These are phyloP conservation scores for Acrocephalus arundinaceus DNA, from an alignment of 2,113 vertebrate species.

Conservation along the genomic window DNA sequence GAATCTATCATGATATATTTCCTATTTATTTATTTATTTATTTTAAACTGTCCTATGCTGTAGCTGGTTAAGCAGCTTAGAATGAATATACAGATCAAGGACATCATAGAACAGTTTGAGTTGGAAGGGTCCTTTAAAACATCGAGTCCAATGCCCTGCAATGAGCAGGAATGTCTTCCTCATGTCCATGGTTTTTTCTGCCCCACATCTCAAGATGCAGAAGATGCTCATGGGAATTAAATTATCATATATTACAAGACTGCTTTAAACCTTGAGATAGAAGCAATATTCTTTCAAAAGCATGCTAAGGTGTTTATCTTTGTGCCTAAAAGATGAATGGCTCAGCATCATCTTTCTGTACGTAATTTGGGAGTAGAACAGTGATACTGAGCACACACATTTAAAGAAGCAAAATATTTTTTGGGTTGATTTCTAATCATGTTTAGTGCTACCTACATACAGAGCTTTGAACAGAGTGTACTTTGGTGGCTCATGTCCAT, in stretches of 20 bases:
- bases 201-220: neutral
- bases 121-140: neutral
- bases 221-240: neutral
- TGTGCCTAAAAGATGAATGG: neutral
- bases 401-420: conserved; percentile 17
- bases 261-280: neutral
- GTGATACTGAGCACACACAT: neutral
- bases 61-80: neutral
- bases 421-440: neutral
- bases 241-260: neutral
- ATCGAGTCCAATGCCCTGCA: fast-evolving
- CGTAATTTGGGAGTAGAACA: neutral
- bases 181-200: neutral
- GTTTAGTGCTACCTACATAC: neutral
- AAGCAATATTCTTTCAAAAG: neutral
- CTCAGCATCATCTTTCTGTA: neutral
- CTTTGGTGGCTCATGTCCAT: conserved; percentile 1
- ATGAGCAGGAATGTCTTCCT: neutral
- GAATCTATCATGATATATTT: neutral
- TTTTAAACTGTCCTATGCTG: neutral
- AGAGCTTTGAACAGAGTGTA: conserved; percentile 22
- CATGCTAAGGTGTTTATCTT: neutral
- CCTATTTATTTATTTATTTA: neutral
- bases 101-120: neutral
- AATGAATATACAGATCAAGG: neutral